Evolutionary conservation across 1,140 invertebrate species (phyloP), one percentile per base, ranked within the genome.

Genomic region (Drosophila burlai): DNA sequence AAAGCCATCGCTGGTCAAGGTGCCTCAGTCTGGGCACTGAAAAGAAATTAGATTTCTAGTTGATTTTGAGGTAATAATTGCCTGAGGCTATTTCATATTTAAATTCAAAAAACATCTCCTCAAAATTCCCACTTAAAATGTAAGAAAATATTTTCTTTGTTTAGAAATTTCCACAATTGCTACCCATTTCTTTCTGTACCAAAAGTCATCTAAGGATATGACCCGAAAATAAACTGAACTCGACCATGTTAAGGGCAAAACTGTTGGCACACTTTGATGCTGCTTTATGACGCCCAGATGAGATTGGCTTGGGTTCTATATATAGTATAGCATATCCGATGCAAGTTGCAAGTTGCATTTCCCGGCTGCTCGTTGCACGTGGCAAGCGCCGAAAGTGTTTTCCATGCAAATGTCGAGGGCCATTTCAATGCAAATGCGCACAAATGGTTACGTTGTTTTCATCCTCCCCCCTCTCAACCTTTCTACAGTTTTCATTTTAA

Each of bases 391-490:
- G 58, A 72, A 73, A 71, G 72, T 72, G 59, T 72, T 71, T 62
- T 68, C 73, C 68, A 87, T 81, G 84, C 81, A 87, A 87, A 89
- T 87, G 54, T 71, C 81, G 69, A 78, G 76, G 74, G 84, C 74
- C 81, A 83, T 78, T 89, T 81, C 73, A 84, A 75, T 89, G 83
- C 77, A 87, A 89, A 87, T 89, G 64, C 55, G 58, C 81, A 83
- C 81, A 83, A 86, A 77, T 77, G 83, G 80, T 71, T 71, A 79
- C 66, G 61, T 80, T 80, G 57, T 54, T 65, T 43, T 11, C 45
- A 24, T 10, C 9, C 24, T 31, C 0, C n/a, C 8, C 24, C 11
- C 26, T 15, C 29, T 31, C 16, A 15, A 29, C 55, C 31, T 52
- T 9, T 24, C 57, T 55, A 55, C 43, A 46, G 50, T 58, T 79